phyloP scores from a whole-genome alignment of 2,797 vertebrate species.

The Hippopotamyrus pictus region DNA sequence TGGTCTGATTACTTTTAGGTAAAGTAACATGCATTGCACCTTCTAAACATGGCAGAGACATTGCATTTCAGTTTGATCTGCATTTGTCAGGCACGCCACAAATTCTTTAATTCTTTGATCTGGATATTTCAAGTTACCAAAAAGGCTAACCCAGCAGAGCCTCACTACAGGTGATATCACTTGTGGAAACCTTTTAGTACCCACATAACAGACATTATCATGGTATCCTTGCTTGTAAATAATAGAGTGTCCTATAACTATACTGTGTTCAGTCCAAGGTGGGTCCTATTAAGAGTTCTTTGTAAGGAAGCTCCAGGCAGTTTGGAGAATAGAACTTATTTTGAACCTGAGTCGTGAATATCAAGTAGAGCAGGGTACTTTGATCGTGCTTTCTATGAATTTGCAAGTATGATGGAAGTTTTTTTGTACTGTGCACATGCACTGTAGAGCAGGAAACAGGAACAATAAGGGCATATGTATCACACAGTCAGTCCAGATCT shows the following conservation, averaged over 20 bases:
- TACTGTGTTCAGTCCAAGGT: neutral
- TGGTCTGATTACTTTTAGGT: neutral
- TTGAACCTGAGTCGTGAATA: neutral
- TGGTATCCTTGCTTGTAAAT: neutral
- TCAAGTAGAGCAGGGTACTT: neutral
- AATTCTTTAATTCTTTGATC: neutral
- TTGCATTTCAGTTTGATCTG: neutral
- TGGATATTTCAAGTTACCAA: neutral
- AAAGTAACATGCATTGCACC: neutral
- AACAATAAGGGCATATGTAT: neutral
- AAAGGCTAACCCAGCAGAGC: neutral
- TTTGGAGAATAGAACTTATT: slow-evolving; percentile 8
- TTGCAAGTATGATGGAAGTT: neutral
- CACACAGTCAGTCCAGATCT: neutral
- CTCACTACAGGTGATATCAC: neutral
- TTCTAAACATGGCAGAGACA: neutral
- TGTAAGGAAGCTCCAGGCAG: neutral
- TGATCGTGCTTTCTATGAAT: neutral
- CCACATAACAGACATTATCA: neutral
- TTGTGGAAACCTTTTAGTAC: neutral
- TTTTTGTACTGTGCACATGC: neutral
- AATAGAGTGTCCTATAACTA: neutral
- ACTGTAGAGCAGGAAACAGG: neutral
- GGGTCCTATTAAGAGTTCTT: neutral
- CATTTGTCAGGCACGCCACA: neutral